phyloP scores from a whole-genome alignment of 2,888 invertebrate genomes.

The Parochlus steinenii region DNA sequence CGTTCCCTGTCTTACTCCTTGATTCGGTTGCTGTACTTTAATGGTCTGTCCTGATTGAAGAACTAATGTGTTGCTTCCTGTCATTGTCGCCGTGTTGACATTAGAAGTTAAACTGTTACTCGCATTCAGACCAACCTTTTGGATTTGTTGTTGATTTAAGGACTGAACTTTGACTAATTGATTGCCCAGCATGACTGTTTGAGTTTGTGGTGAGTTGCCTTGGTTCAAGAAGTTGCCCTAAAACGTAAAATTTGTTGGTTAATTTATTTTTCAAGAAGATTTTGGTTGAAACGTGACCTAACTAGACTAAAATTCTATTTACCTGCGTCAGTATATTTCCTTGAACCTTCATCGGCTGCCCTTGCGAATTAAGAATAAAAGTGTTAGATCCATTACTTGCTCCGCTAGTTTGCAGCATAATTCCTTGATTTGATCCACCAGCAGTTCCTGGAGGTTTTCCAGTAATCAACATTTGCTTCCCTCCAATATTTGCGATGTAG shows the following conservation, averaged over 20 bases:
- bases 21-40: conserved; percentile 20
- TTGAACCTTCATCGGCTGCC: conserved; percentile 27
- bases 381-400: conserved; percentile 17
- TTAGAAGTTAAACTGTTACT: conserved; percentile 11
- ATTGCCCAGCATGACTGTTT: conserved; percentile 30
- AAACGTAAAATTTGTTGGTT: neutral
- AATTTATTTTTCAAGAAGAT: neutral
- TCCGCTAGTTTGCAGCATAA: conserved; percentile 26
- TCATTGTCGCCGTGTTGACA: conserved; percentile 15
- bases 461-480: conserved; percentile 38
- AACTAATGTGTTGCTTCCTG: conserved; percentile 17
- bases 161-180: conserved; percentile 25
- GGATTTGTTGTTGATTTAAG: conserved; percentile 8
- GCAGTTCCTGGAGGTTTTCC: conserved; percentile 27
- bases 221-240: conserved; percentile 18
- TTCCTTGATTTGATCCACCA: conserved; percentile 28
- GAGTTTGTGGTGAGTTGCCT: conserved; percentile 19
- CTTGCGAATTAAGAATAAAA: conserved; percentile 21
- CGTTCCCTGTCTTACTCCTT: conserved; percentile 7
- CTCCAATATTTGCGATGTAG: conserved; percentile 36
- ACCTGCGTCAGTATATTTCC: conserved; percentile 20
- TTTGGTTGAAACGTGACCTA: neutral
- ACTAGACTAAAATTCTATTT: conserved; percentile 2
- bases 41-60: conserved; percentile 22
- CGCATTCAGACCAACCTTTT: neutral